A percentile compares a stretch with the other conserved stretches of the same genome.
Conservation (phyloP, 2,888 invertebrate species). For the Athalia rosae region DNA sequence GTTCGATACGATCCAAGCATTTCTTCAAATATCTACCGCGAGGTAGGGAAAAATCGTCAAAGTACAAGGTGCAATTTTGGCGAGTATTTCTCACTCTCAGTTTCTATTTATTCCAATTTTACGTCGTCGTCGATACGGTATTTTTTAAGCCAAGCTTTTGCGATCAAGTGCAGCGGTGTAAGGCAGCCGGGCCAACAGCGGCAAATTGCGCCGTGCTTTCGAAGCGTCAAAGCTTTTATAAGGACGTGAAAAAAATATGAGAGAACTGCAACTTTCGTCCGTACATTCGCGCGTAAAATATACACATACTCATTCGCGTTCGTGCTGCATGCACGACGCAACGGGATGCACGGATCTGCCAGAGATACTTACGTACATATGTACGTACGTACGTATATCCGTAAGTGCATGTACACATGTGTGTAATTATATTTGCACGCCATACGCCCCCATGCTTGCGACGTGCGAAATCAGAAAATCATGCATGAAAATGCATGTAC, state of each 20-base stretch:
- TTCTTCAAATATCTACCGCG: too few species aligned
- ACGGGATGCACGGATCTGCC: neutral
- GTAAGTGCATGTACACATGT: neutral
- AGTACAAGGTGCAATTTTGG: too few species aligned
- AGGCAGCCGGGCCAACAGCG: neutral
- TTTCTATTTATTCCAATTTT: too few species aligned
- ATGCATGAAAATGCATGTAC: too few species aligned
- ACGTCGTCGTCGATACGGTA: too few species aligned
- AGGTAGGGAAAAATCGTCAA: too few species aligned
- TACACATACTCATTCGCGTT: neutral
- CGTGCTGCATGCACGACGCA: neutral
- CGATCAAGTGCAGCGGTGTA: neutral
- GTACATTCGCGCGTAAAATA: neutral
- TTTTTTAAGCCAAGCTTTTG: too few species aligned
- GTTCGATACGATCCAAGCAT: too few species aligned
- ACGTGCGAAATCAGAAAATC: too few species aligned
- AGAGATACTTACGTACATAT: slow-evolving; percentile 48
- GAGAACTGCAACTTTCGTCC: neutral
- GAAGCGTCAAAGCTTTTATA: slow-evolving; percentile 10
- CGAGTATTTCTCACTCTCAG: too few species aligned
- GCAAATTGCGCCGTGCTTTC: slow-evolving; percentile 23
- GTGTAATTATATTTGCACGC: too few species aligned
- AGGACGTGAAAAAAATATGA: slow-evolving; percentile 1
- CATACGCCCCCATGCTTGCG: too few species aligned
- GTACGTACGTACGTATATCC: slow-evolving; percentile 45